phyloP scores from a whole-genome alignment of 1,140 invertebrate genomes.

The Scaptomyza hsui region DNA sequence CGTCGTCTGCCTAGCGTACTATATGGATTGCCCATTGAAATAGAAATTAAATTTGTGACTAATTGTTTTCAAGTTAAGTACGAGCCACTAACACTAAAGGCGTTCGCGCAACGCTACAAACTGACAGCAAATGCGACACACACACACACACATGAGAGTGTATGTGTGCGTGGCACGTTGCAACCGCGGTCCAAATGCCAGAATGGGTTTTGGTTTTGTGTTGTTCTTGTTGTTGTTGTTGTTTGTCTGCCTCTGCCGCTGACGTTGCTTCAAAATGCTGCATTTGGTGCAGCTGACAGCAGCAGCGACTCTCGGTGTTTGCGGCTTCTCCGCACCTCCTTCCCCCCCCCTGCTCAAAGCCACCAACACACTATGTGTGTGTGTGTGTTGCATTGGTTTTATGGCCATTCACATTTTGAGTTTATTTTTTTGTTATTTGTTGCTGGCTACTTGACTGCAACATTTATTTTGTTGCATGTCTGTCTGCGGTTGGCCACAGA shows the following conservation, averaged over 20 bases:
- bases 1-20: slow-evolving; percentile 7
- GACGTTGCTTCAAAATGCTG: slow-evolving; percentile 51
- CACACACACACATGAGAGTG: background rate
- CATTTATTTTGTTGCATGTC: slow-evolving; percentile 61
- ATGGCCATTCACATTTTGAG: slow-evolving; percentile 56
- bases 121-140: slow-evolving; percentile 44
- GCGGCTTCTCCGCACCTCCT: background rate
- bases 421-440: slow-evolving; percentile 44
- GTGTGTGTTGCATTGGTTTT: slow-evolving; percentile 66
- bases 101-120: slow-evolving; percentile 43
- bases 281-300: slow-evolving; percentile 65
- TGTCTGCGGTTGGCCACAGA: slow-evolving; percentile 60
- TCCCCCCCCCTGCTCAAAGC: background rate
- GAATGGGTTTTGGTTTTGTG: slow-evolving; percentile 40
- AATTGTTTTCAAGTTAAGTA: slow-evolving; percentile 67
- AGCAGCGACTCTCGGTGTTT: slow-evolving; percentile 33
- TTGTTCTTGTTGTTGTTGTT: slow-evolving; percentile 9
- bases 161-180: slow-evolving; percentile 44
- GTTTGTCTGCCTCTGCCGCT: slow-evolving; percentile 29
- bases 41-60: slow-evolving; percentile 74
- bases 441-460: slow-evolving; percentile 49
- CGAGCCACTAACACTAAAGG: slow-evolving; percentile 33
- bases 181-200: slow-evolving; percentile 66
- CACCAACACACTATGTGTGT: background rate
- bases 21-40: slow-evolving; percentile 33